Conservation (phyloP, 2,797 vertebrate species). For the Pangasius sanitwongsei region DNA sequence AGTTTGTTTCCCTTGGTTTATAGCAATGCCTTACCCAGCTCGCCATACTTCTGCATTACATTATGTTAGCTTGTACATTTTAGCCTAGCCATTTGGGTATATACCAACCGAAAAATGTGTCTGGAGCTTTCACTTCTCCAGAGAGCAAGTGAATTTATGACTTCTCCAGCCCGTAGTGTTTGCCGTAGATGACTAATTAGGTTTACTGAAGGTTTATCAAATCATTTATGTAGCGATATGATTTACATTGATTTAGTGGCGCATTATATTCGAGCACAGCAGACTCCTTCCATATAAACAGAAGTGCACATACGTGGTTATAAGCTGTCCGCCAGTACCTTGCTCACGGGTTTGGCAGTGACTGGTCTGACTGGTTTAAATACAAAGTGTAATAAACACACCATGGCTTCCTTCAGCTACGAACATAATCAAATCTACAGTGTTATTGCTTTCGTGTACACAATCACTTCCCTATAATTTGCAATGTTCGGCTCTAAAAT, state of each 20-base stretch:
- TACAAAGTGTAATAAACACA: not conserved
- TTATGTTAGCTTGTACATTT: not conserved
- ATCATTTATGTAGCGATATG: not conserved
- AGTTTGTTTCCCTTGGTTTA: not conserved
- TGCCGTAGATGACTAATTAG: not conserved
- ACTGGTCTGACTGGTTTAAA: conserved; percentile 21
- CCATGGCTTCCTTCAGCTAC: not conserved
- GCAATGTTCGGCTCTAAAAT: not conserved
- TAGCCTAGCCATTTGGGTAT: not conserved
- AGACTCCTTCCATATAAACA: not conserved
- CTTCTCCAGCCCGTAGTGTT: not conserved
- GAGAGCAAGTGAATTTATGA: not conserved
- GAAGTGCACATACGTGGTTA: not conserved
- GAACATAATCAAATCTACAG: not conserved
- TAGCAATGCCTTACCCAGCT: not conserved
- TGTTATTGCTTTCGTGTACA: not conserved
- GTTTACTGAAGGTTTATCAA: not conserved
- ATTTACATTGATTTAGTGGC: not conserved
- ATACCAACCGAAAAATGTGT: not conserved
- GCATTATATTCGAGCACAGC: too few species aligned
- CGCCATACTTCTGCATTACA: not conserved
- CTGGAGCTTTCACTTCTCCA: not conserved
- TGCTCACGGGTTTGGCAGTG: not conserved
- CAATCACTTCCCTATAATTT: not conserved
- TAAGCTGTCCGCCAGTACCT: not conserved